Evolutionary conservation across 2,888 invertebrate species (phyloP).

Genomic region (Mongoloraphidia duomilia): DNA sequence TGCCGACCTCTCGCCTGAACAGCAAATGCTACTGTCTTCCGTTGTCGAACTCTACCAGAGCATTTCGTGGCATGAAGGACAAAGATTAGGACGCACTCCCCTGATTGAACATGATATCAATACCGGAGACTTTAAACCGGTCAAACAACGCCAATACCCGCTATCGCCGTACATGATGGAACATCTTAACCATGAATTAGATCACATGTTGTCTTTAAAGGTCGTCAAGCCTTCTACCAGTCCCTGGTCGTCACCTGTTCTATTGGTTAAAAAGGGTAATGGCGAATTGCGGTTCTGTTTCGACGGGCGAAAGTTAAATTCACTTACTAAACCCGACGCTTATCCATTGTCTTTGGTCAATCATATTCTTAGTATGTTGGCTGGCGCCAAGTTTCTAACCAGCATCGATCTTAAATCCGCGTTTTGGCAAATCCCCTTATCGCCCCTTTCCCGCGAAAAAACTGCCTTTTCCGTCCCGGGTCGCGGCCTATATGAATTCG

Average conservation of each 20-base stretch:
- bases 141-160: constrained; percentile 10
- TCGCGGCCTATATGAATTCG: no score
- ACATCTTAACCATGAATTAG: constrained; percentile 12
- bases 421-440: constrained; percentile 7
- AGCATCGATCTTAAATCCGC: constrained; percentile 6
- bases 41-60: no score
- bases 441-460: constrained; percentile 4
- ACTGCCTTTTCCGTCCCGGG: constrained; percentile 4
- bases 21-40: no score
- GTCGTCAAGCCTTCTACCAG: constrained; percentile 16
- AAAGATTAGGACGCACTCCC: no score
- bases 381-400: constrained; percentile 7
- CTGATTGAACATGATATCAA: constrained; percentile 8
- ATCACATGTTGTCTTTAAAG: constrained; percentile 14
- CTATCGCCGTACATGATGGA: constrained; percentile 10
- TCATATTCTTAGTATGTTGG: constrained; percentile 9
- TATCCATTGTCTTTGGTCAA: constrained; percentile 10
- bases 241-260: constrained; percentile 16
- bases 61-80: constrained; percentile 10
- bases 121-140: constrained; percentile 6
- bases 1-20: not conserved
- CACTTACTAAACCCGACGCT: constrained; percentile 3
- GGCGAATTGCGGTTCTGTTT: constrained; percentile 13
- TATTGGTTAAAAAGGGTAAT: constrained; percentile 15
- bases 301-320: constrained; percentile 10